A percentile compares a stretch with the other conserved stretches of the same genome.
Evolutionary conservation across 2,888 invertebrate genomes (phyloP).

Genomic region (Andrena camellia): DNA sequence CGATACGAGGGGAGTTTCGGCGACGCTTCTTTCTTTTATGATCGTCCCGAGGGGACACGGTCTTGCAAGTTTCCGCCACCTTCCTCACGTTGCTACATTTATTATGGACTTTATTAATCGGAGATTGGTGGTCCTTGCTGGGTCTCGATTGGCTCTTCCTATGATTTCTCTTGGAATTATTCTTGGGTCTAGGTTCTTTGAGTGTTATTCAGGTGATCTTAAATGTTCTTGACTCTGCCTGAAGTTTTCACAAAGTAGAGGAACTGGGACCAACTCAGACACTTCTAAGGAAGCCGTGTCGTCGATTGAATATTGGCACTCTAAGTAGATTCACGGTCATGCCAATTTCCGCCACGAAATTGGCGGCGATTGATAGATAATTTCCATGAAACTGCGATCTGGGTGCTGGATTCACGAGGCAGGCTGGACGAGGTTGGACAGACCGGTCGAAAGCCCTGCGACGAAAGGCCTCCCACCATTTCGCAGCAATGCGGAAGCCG

Average conservation of each 20-base stretch:
- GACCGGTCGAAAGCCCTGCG: conserved; percentile 55
- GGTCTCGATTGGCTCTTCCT: neutral
- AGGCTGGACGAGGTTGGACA: conserved; percentile 33
- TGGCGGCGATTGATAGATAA: neutral
- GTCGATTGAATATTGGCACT: neutral
- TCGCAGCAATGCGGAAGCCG: conserved; percentile 65
- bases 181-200: too few species aligned
- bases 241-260: neutral
- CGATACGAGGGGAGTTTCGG: neutral
- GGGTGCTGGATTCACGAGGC: neutral
- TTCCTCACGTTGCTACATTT: neutral
- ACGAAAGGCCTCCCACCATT: conserved; percentile 51
- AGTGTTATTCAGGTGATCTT: too few species aligned
- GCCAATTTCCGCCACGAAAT: neutral
- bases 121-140: neutral
- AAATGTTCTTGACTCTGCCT: too few species aligned
- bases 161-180: neutral
- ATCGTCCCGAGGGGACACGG: neutral
- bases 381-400: neutral
- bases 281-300: neutral
- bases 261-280: neutral
- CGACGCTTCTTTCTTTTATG: neutral
- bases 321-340: neutral
- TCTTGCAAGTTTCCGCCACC: neutral
- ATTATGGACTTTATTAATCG: conserved; percentile 2